Percentiles rank a stretch among this genome's conserved stretches.
Evolutionary conservation across 2,888 invertebrate species (phyloP).

Genomic region (Drosophila pegasa): DNA sequence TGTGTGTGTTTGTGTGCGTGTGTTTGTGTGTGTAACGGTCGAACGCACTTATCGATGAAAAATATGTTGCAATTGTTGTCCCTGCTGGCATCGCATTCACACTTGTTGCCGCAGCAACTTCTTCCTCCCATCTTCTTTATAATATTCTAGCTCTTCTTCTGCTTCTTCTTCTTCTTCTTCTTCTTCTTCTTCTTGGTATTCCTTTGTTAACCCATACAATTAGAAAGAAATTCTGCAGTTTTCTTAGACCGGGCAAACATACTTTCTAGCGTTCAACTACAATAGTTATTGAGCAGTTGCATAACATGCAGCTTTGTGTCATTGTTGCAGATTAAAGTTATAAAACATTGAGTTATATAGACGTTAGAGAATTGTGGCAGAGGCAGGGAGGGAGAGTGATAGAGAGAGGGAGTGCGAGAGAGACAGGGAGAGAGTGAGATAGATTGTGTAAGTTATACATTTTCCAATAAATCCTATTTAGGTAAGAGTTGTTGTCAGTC

Average conservation of each 20-base stretch:
- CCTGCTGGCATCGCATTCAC: conserved; percentile 40
- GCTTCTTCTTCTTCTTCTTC: neutral
- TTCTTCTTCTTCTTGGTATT: neutral
- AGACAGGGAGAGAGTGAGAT: neutral
- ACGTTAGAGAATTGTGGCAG: too few species aligned
- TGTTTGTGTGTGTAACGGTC: conserved; percentile 32
- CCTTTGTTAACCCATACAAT: neutral
- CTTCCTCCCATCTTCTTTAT: neutral
- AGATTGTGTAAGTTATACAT: too few species aligned
- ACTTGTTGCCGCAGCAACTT: conserved; percentile 47
- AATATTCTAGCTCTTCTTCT: neutral
- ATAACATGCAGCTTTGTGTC: conserved; percentile 38
- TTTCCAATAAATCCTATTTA: too few species aligned
- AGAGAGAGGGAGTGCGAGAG: neutral
- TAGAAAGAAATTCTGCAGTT: neutral
- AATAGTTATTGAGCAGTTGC: conserved; percentile 9
- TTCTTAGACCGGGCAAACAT: conserved; percentile 27
- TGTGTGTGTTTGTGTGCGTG: conserved; percentile 16
- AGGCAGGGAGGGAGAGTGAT: too few species aligned
- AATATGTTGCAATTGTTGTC: conserved; percentile 20
- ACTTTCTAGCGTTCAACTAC: conserved; percentile 10
- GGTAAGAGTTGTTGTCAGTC: too few species aligned
- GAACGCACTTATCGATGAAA: conserved; percentile 43
- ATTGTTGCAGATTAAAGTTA: neutral
- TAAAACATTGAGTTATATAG: too few species aligned